Conservation (phyloP, 35 echinoderm and acorn worm genomes). For the Diadema setosum region DNA sequence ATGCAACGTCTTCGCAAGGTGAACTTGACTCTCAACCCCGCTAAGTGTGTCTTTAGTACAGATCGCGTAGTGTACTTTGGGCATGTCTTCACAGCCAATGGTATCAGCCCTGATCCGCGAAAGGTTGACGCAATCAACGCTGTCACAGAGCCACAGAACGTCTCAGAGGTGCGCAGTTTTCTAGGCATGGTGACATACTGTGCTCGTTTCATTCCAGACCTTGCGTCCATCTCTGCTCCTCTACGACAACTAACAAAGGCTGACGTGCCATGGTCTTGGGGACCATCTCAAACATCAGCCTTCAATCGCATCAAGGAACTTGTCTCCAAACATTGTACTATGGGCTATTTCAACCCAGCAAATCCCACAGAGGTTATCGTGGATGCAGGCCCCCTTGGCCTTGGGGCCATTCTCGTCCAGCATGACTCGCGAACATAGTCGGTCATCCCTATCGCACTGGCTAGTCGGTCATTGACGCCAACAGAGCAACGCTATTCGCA, state of each 20-base stretch:
- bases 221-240: not conserved
- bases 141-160: not conserved
- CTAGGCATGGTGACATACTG: slow-evolving; percentile 6
- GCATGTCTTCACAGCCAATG: slow-evolving; percentile 1
- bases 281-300: not conserved
- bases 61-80: not conserved
- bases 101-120: not conserved
- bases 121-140: not conserved
- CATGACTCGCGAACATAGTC: not conserved
- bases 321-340: not conserved
- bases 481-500: slow-evolving; percentile 56
- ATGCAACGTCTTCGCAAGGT: too few relatives aligned
- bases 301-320: not conserved
- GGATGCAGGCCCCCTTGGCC: slow-evolving; percentile 30
- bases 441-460: slow-evolving; percentile 18
- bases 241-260: not conserved
- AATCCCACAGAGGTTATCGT: slow-evolving; percentile 30
- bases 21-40: slow-evolving; percentile 24
- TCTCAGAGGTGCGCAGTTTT: not conserved
- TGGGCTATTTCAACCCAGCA: slow-evolving; percentile 13
- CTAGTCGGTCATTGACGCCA: slow-evolving; percentile 8
- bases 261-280: not conserved
- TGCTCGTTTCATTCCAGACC: slow-evolving; percentile 1
- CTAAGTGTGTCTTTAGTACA: slow-evolving; percentile 27
- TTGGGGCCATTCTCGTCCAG: slow-evolving; percentile 31